phyloP scores from a whole-genome alignment of 2,888 invertebrate genomes.

The Orthosia incerta region DNA sequence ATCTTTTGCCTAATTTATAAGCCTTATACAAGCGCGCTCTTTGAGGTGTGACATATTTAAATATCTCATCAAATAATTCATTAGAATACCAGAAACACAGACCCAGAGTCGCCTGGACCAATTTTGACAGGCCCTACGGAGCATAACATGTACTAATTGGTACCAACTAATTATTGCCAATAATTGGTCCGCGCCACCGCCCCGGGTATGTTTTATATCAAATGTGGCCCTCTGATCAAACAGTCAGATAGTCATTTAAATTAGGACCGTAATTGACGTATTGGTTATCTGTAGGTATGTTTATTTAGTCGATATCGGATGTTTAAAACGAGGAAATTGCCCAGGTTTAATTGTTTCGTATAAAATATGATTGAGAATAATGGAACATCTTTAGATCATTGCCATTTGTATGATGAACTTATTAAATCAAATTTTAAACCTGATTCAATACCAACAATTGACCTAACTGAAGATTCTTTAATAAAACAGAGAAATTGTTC shows the following conservation, averaged over 20 bases:
- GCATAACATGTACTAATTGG: constrained; percentile 35
- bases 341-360: neutral
- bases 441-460: too few relatives aligned
- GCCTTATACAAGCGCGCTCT: too few relatives aligned
- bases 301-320: constrained; percentile 6
- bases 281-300: constrained; percentile 5
- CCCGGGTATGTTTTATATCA: constrained; percentile 37
- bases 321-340: neutral
- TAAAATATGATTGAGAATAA: neutral
- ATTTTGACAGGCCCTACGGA: constrained; percentile 13
- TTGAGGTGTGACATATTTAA: too few relatives aligned
- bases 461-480: too few relatives aligned
- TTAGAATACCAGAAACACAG: constrained; percentile 5
- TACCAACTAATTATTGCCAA: constrained; percentile 45
- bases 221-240: constrained; percentile 39
- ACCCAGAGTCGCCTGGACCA: neutral
- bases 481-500: too few relatives aligned
- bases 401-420: too few relatives aligned
- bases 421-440: too few relatives aligned
- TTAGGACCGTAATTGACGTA: constrained; percentile 30
- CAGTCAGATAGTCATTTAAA: constrained; percentile 31
- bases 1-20: too few relatives aligned
- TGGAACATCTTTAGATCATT: neutral
- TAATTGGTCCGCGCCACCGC: constrained; percentile 37
- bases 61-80: neutral